Evolutionary conservation across 2,113 vertebrate species (phyloP), one percentile per base, ranked within the genome.

Genomic region (Boleophthalmus pectinirostris): DNA sequence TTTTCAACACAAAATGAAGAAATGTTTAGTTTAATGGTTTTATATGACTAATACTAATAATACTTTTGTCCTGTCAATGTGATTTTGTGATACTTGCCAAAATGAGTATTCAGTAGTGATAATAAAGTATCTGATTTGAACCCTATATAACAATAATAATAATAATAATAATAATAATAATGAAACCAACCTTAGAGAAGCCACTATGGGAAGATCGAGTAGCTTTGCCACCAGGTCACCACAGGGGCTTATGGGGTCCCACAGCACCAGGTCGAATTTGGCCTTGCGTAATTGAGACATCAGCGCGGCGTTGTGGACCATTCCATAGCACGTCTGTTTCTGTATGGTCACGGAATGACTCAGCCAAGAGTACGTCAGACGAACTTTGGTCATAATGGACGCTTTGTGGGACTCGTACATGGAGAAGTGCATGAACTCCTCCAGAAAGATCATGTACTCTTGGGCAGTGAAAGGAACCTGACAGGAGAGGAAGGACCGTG

Each of bases 391-490:
- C 24, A 75, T 66, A 0, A 0, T 13, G 0, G 80, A 81, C 1
- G 63, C 49, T 4, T 1, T 1, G 1, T 77, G 71, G 1, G 13
- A 43, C 61, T 83, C 47, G 0, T 70, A 68, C 69, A 83, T 75
- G 16, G 35, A 70, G 58, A 83, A 83, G 43, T 76, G 25, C 5
- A 81, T 72, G 1, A 81, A 73, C 0, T 81, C 69, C 1, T 73
- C 3, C 5, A 56, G 60, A 8, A 80, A 0, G 0, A 7, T 5
- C 0, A 61, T 24, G 20, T 51, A 12, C 1, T 78, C 72, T 1
- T 66, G 46, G 2, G 23, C 54, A 24, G 18, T 72, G 58, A 66
- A 29, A 8, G 1, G 33, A 46, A 68, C 51, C n/a, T 51, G 53
- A 53, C 46, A 35, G 49, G 18, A 53, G 49, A 53, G 9, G 49